Percentiles rank a stretch among this genome's conserved stretches.
Conservation (phyloP, 2,113 vertebrate species). For the Plecotus auritus region DNA sequence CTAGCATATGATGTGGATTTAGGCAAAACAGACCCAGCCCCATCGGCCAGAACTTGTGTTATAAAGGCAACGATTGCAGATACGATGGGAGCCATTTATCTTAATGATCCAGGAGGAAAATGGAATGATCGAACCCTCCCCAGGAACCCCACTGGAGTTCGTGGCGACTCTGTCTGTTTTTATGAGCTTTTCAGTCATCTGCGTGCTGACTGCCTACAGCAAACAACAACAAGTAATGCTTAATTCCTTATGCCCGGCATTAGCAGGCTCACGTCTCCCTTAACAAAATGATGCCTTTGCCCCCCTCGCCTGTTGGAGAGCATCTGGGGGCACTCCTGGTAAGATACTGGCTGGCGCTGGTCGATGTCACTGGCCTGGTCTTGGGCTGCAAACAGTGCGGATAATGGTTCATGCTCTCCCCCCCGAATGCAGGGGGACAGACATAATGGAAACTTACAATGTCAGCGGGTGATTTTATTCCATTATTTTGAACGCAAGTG, state of each 20-base stretch:
- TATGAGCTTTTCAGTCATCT: background rate
- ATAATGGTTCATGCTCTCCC: conserved; percentile 33
- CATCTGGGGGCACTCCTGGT: background rate
- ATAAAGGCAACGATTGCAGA: background rate
- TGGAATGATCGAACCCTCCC: background rate
- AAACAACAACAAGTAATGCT: background rate
- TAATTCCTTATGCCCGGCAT: background rate
- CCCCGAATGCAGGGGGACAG: conserved; percentile 32
- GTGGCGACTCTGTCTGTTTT: background rate
- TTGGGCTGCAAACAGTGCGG: background rate
- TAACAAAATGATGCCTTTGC: background rate
- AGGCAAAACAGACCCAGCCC: background rate
- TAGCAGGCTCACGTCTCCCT: background rate
- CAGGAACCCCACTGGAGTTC: background rate
- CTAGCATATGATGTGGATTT: background rate
- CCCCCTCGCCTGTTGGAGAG: background rate
- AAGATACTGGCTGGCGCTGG: background rate
- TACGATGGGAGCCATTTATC: background rate
- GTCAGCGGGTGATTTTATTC: conserved; percentile 54
- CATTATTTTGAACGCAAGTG: conserved; percentile 67
- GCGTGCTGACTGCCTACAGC: background rate
- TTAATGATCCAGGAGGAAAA: conserved; percentile 22
- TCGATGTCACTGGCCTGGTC: background rate
- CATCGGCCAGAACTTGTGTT: background rate
- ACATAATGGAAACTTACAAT: conserved; percentile 34